Evolutionary conservation across 2,797 vertebrate species (phyloP).

Genomic region (Manis pentadactyla): DNA sequence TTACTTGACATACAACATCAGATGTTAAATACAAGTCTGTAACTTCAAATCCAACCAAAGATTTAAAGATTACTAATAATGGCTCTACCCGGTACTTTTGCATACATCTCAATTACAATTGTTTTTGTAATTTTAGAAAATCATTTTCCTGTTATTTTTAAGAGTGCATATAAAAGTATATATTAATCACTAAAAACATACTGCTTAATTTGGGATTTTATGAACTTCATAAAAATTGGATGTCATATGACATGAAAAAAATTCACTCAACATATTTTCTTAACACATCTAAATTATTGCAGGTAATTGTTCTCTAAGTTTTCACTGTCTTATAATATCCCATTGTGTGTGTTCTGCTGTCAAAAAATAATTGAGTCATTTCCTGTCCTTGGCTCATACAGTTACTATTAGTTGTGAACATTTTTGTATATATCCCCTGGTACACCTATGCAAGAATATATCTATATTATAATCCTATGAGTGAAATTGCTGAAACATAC

Average conservation of each 20-base stretch:
- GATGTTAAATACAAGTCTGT: neutral
- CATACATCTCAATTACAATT: neutral
- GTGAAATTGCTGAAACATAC: neutral
- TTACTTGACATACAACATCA: neutral
- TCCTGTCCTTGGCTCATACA: neutral
- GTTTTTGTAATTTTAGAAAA: constrained; percentile 8
- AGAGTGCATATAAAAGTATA: neutral
- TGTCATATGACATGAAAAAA: neutral
- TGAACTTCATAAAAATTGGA: neutral
- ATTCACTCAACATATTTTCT: neutral
- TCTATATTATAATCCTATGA: neutral
- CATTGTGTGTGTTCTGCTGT: neutral
- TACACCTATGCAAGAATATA: neutral
- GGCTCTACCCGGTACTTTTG: neutral
- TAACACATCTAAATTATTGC: neutral
- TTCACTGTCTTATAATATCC: neutral
- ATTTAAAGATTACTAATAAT: neutral
- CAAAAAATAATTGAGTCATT: constrained; percentile 15
- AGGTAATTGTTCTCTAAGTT: neutral
- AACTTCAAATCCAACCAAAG: neutral
- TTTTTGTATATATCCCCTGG: neutral
- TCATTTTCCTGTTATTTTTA: neutral
- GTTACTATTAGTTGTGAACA: neutral
- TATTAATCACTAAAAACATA: neutral
- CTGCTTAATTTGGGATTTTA: neutral